These are phyloP conservation scores for Buceros bicornis DNA, from an alignment of 2,797 vertebrate species.

Conservation along the genomic window DNA sequence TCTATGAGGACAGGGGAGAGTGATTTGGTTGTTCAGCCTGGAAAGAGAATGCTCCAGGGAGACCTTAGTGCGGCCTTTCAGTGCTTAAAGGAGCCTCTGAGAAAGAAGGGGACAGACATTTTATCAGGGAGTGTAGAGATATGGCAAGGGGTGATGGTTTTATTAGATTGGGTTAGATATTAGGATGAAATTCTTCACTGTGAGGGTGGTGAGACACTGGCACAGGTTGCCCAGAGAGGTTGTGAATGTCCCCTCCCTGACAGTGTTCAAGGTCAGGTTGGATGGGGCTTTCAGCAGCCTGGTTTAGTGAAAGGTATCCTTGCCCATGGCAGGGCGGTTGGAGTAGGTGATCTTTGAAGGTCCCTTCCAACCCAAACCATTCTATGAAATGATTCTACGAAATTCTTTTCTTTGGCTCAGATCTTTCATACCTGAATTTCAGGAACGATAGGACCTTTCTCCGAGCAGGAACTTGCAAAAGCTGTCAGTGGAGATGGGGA, in stretches of 20 bases:
- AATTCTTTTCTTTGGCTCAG: neutral
- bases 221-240: neutral
- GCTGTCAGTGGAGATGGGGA: constrained; percentile 92
- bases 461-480: constrained; percentile 91
- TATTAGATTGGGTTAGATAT: neutral
- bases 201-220: neutral
- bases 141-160: neutral
- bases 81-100: neutral
- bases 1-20: neutral
- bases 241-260: neutral
- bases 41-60: neutral
- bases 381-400: too few relatives aligned
- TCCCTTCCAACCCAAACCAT: neutral
- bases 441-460: constrained; percentile 92
- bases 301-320: too few relatives aligned
- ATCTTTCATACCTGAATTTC: constrained; percentile 91
- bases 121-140: neutral
- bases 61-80: neutral
- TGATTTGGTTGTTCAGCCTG: neutral
- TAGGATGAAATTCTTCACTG: neutral
- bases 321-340: too few relatives aligned
- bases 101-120: neutral
- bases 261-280: neutral
- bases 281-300: neutral
- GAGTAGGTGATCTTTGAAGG: neutral